These are phyloP conservation scores for Girardinichthys multiradiatus DNA, from an alignment of 2,113 vertebrate genomes.

Conservation along the genomic window DNA sequence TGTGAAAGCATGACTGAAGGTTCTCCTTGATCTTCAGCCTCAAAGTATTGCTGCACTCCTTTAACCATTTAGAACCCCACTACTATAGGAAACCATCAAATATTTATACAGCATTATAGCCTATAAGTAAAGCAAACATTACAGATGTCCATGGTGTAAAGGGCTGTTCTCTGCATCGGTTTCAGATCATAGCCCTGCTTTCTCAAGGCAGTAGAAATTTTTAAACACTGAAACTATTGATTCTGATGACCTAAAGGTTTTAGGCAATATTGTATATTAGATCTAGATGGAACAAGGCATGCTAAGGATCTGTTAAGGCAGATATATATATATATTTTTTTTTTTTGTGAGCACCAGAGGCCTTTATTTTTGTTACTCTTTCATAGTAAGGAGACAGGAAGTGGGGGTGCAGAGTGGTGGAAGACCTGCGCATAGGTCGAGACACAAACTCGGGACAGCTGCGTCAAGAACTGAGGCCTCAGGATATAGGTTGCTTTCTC, in stretches of 20 bases:
- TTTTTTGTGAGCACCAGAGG: no score
- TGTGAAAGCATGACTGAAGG: conserved; percentile 48
- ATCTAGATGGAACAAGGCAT: background rate
- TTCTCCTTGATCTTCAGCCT: conserved; percentile 84
- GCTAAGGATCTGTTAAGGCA: no score
- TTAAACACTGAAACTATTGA: conserved; percentile 26
- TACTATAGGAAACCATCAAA: conserved; percentile 82
- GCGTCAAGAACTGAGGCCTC: no score
- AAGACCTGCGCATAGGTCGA: no score
- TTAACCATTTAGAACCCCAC: conserved; percentile 78
- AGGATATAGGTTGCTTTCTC: no score
- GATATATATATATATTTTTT: no score
- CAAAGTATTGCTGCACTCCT: conserved; percentile 81
- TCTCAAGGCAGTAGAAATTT: conserved; percentile 29
- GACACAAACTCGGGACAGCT: no score
- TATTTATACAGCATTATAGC: conserved; percentile 81
- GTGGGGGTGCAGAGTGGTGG: no score
- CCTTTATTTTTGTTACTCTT: no score
- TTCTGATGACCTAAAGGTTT: background rate
- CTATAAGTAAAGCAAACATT: conserved; percentile 65
- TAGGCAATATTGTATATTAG: background rate
- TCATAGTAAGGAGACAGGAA: no score
- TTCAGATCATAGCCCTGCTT: conserved; percentile 38
- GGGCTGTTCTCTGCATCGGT: conserved; percentile 22
- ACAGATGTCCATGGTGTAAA: conserved; percentile 30